Base-by-base conservation (phyloP, 1,140 invertebrate species). In the Sitobion miscanthi region DNA sequence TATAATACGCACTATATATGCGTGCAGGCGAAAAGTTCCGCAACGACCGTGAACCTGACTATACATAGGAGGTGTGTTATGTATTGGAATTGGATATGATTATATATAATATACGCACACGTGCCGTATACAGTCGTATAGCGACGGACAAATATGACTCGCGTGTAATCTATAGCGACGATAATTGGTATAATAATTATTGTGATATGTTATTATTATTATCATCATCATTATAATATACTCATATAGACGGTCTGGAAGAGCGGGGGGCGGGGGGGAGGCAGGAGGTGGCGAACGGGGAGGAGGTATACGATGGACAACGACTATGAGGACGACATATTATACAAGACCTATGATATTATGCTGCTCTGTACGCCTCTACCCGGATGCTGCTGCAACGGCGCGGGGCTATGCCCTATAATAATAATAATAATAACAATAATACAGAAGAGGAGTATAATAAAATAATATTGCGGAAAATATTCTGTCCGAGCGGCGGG, bases 21-120 rank as follows among this genome's bases (percentile, higher is more conserved):
- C 4, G 17, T 35, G n/a, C n/a, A 54, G 23, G n/a, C 20, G 35
- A 25, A 90, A 90, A 90, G 88, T 25, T 90, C 88, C 30, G 30
- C 62, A 6, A 35, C 88, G 88, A 5, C 88, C 88, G 88, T 90
- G 88, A 90, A 90, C 88, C 52, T 25, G 88, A 90, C 62, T 62
- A 35, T 35, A 38, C 38, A 42, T 42, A 90, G 88, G 88, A 54
- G 17, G 35, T 35, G 62, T 38, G 42, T 11, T 20, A 35, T 7
- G 23, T 38, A 35, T 54, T 8, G 14, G 86, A 49, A 88, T n/a
- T 4, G 38, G 38, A 35, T 38, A 17, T 38, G 20, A n/a, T 54
- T 21, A 54, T 30, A 4, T 77, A 30, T 30, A 21, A 21, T 54
- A 69, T 4, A n/a, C 11, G 14, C 30, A 30, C 88, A 54, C 21